Base-by-base conservation (phyloP, 2,797 vertebrate genomes). In the Chelon auratus region DNA sequence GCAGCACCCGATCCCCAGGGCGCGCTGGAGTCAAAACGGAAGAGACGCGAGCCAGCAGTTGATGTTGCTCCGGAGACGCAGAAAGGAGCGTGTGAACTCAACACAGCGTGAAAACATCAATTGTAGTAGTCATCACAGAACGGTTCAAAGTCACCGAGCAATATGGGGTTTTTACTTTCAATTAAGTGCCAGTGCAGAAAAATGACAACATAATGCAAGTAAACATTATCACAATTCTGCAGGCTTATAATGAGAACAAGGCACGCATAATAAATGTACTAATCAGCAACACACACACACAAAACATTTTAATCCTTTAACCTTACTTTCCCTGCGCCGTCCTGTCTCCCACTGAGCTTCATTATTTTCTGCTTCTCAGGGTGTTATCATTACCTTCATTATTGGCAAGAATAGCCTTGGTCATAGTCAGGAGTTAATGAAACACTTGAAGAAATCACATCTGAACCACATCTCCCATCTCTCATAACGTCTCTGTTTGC, bases 341-440 rank as follows among this genome's bases (percentile, higher is more conserved):
- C 70, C 69, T 18, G 36, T 55, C 63, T 75, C 65, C 67, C 20
- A 24, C 22, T 68, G 62, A 72, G 68, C 56, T 66, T 82, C 68
- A 81, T 77, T 86, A 81, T 85, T 81, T 85, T 75, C 68, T 59
- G 53, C 43, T 65, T 85, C 70, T 70, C n/a, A 11, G 22, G 39
- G 68, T 67, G 54, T 73, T 74, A 64, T 80, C 58, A 68, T 72
- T 55, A 67, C 68, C 43, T 62, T 80, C 6, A 60, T 75, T 75
- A 81, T 66, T 80, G 63, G 63, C 24, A 40, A 15, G 22, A 80
- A 68, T 68, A 62, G 42, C 65, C 63, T 58, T 1, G 42, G 76
- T 77, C 56, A 64, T 65, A 63, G 67, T 68, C 45, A 64, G 59
- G 60, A 63, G 57, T 58, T 69, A 77, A 78, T 61, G 58, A 82